Evolutionary conservation across 2,797 vertebrate genomes (phyloP).

Genomic region (Peromyscus eremicus): DNA sequence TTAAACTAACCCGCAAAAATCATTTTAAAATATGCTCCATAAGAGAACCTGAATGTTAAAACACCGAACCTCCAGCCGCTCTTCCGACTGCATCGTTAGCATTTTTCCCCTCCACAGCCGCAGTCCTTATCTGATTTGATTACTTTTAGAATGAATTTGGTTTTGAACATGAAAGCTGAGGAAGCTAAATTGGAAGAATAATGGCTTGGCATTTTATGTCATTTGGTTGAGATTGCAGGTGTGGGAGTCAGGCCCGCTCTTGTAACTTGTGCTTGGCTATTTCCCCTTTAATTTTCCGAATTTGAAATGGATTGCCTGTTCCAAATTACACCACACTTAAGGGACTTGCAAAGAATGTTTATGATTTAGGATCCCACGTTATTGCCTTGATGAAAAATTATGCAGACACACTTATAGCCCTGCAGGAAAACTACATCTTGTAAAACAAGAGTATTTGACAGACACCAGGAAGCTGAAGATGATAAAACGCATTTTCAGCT

Average conservation of each 20-base stretch:
- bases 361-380: constrained; percentile 81
- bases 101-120: background rate
- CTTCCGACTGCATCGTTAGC: constrained; percentile 65
- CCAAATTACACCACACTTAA: constrained; percentile 84
- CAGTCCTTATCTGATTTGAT: constrained; percentile 78
- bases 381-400: constrained; percentile 84
- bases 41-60: constrained; percentile 82
- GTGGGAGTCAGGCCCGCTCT: constrained; percentile 76
- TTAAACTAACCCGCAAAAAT: constrained; percentile 84
- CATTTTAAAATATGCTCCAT: constrained; percentile 82
- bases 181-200: constrained; percentile 81
- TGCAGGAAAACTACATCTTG: constrained; percentile 80
- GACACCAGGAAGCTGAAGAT: constrained; percentile 77
- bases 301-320: constrained; percentile 82
- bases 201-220: constrained; percentile 82
- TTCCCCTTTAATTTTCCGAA: constrained; percentile 83
- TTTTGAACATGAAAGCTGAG: constrained; percentile 80
- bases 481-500: constrained; percentile 71
- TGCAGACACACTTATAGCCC: constrained; percentile 77
- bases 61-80: constrained; percentile 66
- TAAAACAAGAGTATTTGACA: constrained; percentile 83
- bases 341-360: constrained; percentile 83
- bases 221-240: constrained; percentile 79
- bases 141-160: constrained; percentile 79
- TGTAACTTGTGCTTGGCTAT: constrained; percentile 77